A percentile compares a stretch with the other conserved stretches of the same genome.
Conservation (phyloP, 2,797 vertebrate species). For the Gambusia yucatana region DNA sequence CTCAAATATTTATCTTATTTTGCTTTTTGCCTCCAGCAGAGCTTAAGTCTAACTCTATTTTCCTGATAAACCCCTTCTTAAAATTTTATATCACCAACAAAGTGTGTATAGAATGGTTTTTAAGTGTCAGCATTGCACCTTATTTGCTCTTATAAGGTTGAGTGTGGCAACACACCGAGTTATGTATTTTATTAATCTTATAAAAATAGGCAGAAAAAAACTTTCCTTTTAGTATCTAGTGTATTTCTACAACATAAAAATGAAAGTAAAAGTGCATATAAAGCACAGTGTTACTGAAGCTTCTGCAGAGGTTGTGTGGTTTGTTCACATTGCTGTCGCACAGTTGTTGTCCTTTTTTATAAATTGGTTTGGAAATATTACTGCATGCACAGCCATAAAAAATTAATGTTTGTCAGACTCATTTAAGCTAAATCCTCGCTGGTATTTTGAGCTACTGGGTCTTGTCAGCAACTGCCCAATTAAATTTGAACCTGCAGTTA, state of each 20-base stretch:
- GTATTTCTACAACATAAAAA: background rate
- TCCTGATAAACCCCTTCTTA: background rate
- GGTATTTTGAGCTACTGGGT: conserved; percentile 64
- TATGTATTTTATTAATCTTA: background rate
- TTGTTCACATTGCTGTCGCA: conserved; percentile 42
- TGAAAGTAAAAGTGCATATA: background rate
- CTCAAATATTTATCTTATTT: conserved; percentile 50
- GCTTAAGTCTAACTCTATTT: conserved; percentile 42
- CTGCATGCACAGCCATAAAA: conserved; percentile 25
- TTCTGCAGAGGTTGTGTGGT: conserved; percentile 19
- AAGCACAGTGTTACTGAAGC: conserved; percentile 30
- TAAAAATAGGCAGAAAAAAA: background rate
- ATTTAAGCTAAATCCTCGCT: conserved; percentile 57
- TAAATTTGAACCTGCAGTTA: conserved; percentile 66
- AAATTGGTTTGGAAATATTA: conserved; percentile 34
- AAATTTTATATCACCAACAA: background rate
- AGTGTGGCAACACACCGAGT: background rate
- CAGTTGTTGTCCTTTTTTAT: conserved; percentile 26
- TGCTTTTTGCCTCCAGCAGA: conserved; percentile 46
- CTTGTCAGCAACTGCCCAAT: conserved; percentile 69
- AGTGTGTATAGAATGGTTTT: background rate
- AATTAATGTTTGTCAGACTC: conserved; percentile 52
- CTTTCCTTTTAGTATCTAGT: background rate
- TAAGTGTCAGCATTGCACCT: background rate
- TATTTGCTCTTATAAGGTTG: background rate